These are phyloP conservation scores for Emydocephalus ijimae DNA, from an alignment of 2,113 vertebrate genomes.

Conservation along the genomic window DNA sequence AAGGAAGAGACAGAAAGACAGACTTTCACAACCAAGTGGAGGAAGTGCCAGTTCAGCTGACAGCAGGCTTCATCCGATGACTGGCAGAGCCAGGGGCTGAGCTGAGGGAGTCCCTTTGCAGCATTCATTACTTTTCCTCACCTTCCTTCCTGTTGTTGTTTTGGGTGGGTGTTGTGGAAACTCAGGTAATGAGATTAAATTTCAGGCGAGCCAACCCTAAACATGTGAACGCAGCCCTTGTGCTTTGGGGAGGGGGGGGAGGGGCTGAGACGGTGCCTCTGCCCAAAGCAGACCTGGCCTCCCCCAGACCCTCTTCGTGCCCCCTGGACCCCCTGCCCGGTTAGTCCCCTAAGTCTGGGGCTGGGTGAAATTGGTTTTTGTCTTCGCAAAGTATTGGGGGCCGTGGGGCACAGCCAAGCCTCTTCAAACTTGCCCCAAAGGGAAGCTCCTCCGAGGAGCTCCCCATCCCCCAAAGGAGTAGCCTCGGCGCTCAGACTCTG, in stretches of 20 bases:
- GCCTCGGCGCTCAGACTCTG: background rate
- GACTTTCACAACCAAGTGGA: background rate
- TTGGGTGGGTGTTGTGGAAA: background rate
- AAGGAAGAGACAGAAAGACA: too few species aligned
- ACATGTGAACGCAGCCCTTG: background rate
- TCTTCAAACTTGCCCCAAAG: background rate
- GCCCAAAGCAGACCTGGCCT: background rate
- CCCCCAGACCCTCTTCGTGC: background rate
- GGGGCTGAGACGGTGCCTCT: background rate
- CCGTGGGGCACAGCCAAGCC: background rate
- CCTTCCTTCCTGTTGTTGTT: background rate
- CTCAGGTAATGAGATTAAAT: background rate
- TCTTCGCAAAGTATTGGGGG: background rate
- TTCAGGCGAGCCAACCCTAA: background rate
- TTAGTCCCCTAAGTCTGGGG: background rate
- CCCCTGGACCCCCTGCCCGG: background rate
- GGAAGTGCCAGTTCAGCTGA: background rate
- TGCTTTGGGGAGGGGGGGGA: too few species aligned
- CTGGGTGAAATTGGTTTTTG: background rate
- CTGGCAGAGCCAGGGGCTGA: background rate
- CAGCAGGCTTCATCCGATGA: background rate
- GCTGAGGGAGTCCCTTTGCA: background rate
- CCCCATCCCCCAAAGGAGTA: background rate
- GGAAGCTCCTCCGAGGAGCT: background rate
- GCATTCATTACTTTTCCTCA: background rate